Base-by-base conservation (phyloP, 2,888 invertebrate species). In the Habroteleia sp. region DNA sequence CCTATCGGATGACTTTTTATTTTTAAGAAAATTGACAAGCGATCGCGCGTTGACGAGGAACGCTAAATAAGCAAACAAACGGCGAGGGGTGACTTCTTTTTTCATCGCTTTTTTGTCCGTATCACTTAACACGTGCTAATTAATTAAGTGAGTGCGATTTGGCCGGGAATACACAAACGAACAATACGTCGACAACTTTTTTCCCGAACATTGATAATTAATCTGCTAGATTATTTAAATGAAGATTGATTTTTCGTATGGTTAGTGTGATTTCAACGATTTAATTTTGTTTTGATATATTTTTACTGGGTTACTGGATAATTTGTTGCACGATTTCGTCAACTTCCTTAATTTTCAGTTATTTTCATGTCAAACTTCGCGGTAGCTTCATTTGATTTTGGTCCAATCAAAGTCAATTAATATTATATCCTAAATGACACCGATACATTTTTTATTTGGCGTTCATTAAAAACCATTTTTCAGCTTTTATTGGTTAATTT, bases 11-110 rank as follows among this genome's bases (percentile, higher is more conserved):
- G 58, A 50, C 46, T 41, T 62, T 71, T 71, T 63, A 56, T 56
- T 56, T 54, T 50, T 44, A 52, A 50, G 52, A 42, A 60, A 48
- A 62, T 54, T 71, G 54, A 62, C 62, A 54, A 52, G 37, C 50
- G 17, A 48, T 42, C 42, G 27, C 16, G 16, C 16, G 39, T 20
- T 66, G 54, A 68, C 46, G 68, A 46, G 39, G 14, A 11, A 11
- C 23, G 44, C 23, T 56, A 48, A 50, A 60, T 50, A 46, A 50
- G 50, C 20, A 44, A 42, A 33, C 42, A 37, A 1, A 13, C 8
- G 41, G 14, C 27, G 44, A 13, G 27, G 27, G 14, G 2, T 10
- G 8, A 2, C 13, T 17, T 33, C 16, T 52, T 58, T 56, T 69
- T 63, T 62, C 29, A 10, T 10, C 13, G 25, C 35, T n/a, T 54